These are phyloP conservation scores for Macrochelys suwanniensis DNA, from an alignment of 2,797 vertebrate genomes.

Conservation along the genomic window DNA sequence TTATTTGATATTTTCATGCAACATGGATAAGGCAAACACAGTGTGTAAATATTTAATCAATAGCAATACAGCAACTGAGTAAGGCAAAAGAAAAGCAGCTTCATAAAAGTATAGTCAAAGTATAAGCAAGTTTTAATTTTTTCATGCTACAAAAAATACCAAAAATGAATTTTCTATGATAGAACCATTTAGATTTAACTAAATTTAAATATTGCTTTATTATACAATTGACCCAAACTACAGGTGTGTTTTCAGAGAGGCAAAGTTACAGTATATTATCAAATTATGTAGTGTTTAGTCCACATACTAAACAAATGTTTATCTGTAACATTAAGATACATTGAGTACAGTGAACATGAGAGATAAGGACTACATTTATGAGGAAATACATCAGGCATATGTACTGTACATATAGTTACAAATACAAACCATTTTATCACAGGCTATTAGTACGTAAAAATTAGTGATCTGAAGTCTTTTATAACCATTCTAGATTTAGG, in stretches of 20 bases:
- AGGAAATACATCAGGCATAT: not conserved
- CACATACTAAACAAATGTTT: not conserved
- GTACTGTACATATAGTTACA: not conserved
- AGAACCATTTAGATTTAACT: constrained; percentile 14
- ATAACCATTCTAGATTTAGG: not conserved
- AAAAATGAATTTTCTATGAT: not conserved
- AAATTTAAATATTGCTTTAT: constrained; percentile 17
- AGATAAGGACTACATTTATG: not conserved
- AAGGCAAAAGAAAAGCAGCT: constrained; percentile 7
- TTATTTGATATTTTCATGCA: constrained; percentile 73
- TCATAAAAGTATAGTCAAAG: not conserved
- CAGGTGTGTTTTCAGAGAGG: not conserved
- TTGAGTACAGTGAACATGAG: not conserved
- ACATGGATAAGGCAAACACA: constrained; percentile 37
- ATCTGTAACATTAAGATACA: not conserved
- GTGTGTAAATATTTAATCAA: not conserved
- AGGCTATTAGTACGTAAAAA: not conserved
- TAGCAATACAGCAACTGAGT: not conserved
- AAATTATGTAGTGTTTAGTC: not conserved
- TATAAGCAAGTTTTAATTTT: not conserved
- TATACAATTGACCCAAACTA: not conserved
- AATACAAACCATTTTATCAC: not conserved
- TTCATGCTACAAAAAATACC: constrained; percentile 50
- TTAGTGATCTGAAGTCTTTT: not conserved
- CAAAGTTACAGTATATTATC: not conserved